These are phyloP conservation scores for Synergus itoensis DNA, from an alignment of 2,888 invertebrate species.

Conservation along the genomic window DNA sequence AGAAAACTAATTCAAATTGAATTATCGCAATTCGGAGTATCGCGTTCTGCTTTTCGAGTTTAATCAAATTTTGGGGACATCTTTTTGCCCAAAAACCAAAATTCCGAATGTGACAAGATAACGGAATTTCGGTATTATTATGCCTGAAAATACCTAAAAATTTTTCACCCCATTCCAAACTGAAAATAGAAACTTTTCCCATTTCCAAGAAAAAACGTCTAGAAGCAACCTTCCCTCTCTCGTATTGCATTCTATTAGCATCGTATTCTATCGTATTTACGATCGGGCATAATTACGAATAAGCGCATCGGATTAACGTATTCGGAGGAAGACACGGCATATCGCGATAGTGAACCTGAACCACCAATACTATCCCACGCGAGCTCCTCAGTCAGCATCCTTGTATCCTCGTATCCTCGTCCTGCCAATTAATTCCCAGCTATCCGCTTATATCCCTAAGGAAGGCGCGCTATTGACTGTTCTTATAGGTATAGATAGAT, in stretches of 20 bases:
- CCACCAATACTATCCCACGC: conserved; percentile 35
- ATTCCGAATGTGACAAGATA: too few relatives aligned
- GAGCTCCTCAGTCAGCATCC: conserved; percentile 37
- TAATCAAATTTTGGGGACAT: too few relatives aligned
- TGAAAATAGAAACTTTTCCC: neutral
- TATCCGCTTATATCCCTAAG: conserved; percentile 59
- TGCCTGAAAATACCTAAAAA: neutral
- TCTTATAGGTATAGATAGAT: neutral
- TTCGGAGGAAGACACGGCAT: conserved; percentile 28
- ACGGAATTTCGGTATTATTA: too few relatives aligned
- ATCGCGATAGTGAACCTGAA: conserved; percentile 33
- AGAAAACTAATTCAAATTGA: neutral
- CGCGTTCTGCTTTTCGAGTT: neutral
- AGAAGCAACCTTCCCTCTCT: conserved; percentile 19
- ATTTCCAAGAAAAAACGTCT: neutral
- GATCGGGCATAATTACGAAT: conserved; percentile 40
- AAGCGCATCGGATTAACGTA: conserved; percentile 34
- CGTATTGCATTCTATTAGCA: conserved; percentile 38
- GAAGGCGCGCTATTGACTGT: conserved; percentile 47
- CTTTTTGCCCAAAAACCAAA: too few relatives aligned
- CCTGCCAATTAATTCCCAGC: conserved; percentile 63
- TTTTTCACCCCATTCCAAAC: neutral
- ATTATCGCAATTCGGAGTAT: conserved; percentile 10
- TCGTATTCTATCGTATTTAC: conserved; percentile 37
- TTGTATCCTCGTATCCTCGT: conserved; percentile 49